phyloP scores from a whole-genome alignment of 37 sponge, comb jelly and placozoan genomes.

The Agelas oroides region DNA sequence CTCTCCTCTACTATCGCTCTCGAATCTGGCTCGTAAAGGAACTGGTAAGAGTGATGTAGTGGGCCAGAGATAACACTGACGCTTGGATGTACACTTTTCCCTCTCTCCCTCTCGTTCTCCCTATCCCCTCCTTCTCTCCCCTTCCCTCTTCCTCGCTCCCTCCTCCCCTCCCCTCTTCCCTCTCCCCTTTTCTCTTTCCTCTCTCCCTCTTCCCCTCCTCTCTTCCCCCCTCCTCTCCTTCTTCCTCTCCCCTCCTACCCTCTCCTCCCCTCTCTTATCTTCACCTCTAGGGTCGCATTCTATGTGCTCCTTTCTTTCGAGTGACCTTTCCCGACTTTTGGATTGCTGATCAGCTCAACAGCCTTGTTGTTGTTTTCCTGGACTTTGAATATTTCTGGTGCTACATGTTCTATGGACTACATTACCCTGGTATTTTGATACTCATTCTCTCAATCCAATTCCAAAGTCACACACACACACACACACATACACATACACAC shows the following conservation, averaged over 20 bases:
- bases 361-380: slow-evolving; percentile 76
- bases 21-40: slow-evolving; percentile 63
- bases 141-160: slow-evolving; percentile 6
- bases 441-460: neutral
- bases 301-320: slow-evolving; percentile 70
- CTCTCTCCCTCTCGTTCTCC: neutral
- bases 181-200: too few relatives aligned
- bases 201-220: neutral
- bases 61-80: neutral
- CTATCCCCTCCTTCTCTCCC: neutral
- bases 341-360: slow-evolving; percentile 95
- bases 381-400: slow-evolving; percentile 86
- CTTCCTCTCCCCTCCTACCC: neutral
- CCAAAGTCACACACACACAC: neutral
- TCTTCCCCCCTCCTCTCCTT: neutral
- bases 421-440: slow-evolving; percentile 16
- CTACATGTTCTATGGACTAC: slow-evolving; percentile 59
- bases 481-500: neutral
- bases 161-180: neutral
- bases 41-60: slow-evolving; percentile 23
- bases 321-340: slow-evolving; percentile 94
- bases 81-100: neutral
- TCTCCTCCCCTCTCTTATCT: neutral
- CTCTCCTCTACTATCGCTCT: slow-evolving; percentile 51
- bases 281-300: slow-evolving; percentile 59